Percentiles rank a stretch among this genome's conserved stretches.
Evolutionary conservation across 2,113 vertebrate genomes (phyloP).

Genomic region (Chamaetylas fuelleborni): DNA sequence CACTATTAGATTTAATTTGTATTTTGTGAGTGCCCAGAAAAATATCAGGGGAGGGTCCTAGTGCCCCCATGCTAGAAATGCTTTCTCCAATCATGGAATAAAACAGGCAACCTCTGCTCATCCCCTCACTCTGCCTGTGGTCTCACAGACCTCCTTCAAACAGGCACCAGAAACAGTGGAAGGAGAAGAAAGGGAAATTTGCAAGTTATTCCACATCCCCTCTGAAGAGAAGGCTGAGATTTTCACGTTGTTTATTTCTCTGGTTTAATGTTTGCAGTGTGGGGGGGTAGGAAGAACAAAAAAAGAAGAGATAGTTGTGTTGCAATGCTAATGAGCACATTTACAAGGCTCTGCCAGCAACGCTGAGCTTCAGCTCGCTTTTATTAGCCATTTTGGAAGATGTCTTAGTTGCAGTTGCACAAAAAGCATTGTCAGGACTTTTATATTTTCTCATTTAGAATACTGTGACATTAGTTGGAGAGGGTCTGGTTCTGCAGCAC

Average conservation of each 20-base stretch:
- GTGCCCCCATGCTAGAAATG: background rate
- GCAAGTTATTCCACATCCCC: background rate
- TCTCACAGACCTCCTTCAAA: background rate
- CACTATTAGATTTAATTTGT: fast-evolving
- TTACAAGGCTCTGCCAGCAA: constrained; percentile 8
- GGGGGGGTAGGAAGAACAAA: background rate
- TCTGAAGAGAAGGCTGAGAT: background rate
- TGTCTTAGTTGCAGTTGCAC: constrained; percentile 50
- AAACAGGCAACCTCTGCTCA: background rate
- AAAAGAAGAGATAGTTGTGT: background rate
- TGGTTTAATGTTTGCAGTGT: background rate
- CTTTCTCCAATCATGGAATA: background rate
- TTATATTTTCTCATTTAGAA: constrained; percentile 56
- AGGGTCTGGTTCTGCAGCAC: background rate
- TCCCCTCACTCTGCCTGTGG: background rate
- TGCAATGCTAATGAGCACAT: constrained; percentile 26
- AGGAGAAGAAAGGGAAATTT: background rate
- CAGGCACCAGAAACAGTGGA: background rate
- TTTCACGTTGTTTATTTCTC: background rate
- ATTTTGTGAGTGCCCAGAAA: background rate
- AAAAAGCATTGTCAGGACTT: constrained; percentile 47
- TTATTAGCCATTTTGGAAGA: constrained; percentile 44
- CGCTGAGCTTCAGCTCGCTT: background rate
- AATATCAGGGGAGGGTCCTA: background rate
- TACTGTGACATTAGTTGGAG: constrained; percentile 32